Conservation (phyloP, 2,888 invertebrate genomes). For the Phalera bucephala region DNA sequence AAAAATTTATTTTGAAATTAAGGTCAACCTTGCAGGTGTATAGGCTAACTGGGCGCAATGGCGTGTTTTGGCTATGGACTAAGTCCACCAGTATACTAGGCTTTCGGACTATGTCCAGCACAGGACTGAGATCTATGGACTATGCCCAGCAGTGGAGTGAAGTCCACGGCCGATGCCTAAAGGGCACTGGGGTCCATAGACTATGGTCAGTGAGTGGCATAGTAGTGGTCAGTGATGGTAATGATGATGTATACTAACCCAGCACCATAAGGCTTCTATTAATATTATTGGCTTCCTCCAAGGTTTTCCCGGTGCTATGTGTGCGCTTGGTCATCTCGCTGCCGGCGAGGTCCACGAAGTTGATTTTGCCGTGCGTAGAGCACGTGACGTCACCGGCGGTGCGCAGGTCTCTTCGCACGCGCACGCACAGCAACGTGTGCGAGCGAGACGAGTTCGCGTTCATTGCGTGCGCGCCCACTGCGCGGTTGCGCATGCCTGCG, state of each 20-base stretch:
- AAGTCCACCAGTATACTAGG: too few relatives aligned
- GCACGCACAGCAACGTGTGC: slow-evolving; percentile 95
- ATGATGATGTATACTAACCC: slow-evolving; percentile 79
- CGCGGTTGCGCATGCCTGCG: slow-evolving; percentile 93
- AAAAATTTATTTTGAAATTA: too few relatives aligned
- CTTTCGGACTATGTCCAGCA: too few relatives aligned
- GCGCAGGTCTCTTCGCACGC: slow-evolving; percentile 93
- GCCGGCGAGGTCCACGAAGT: slow-evolving; percentile 98
- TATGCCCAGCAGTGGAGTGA: too few relatives aligned
- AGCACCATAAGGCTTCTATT: slow-evolving; percentile 97
- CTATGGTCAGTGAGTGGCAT: too few relatives aligned
- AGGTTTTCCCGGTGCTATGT: slow-evolving; percentile 92
- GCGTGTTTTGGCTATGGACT: too few relatives aligned
- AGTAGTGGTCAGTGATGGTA: too few relatives aligned
- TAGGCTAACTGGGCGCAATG: too few relatives aligned
- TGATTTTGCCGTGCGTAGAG: slow-evolving; percentile 96
- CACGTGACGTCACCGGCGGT: slow-evolving; percentile 91
- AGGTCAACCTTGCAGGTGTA: too few relatives aligned
- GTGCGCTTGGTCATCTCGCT: slow-evolving; percentile 98
- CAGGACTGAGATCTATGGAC: too few relatives aligned
- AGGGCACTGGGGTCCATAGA: too few relatives aligned
- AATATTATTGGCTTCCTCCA: slow-evolving; percentile 97
- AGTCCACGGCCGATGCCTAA: background rate
- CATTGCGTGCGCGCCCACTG: slow-evolving; percentile 95
- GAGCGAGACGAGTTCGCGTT: slow-evolving; percentile 96